Conservation (phyloP, 2,797 vertebrate species). For the Acestrorhynchus altus region DNA sequence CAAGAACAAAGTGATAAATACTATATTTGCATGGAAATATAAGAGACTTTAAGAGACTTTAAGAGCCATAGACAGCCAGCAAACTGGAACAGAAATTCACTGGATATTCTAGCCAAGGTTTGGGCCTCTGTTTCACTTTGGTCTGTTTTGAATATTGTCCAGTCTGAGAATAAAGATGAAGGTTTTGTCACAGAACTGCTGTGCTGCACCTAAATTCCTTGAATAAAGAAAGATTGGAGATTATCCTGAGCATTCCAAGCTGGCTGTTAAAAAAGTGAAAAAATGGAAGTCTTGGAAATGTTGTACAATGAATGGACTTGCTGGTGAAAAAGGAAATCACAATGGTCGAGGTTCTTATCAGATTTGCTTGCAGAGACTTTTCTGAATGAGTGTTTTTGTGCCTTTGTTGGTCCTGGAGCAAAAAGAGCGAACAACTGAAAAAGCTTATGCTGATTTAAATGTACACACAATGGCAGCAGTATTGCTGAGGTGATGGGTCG, state of each 20-base stretch:
- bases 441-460: constrained; percentile 22
- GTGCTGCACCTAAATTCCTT: constrained; percentile 6
- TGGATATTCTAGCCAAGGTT: not conserved
- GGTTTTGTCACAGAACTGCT: not conserved
- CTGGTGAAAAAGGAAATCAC: constrained; percentile 55
- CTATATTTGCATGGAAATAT: no score
- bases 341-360: constrained; percentile 64
- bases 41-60: no score
- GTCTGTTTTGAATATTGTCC: not conserved
- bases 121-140: not conserved
- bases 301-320: constrained; percentile 65
- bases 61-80: not conserved
- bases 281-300: constrained; percentile 64
- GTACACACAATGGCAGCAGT: constrained; percentile 3
- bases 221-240: constrained; percentile 72
- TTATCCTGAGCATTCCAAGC: constrained; percentile 72
- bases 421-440: constrained; percentile 43
- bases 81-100: not conserved
- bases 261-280: constrained; percentile 54
- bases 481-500: constrained; percentile 35
- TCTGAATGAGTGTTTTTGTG: constrained; percentile 39
- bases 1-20: no score
- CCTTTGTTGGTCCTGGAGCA: constrained; percentile 15
- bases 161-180: not conserved
- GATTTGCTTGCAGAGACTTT: constrained; percentile 60